Base-by-base conservation (phyloP, 2,888 invertebrate species). In the Atethmia centrago region DNA sequence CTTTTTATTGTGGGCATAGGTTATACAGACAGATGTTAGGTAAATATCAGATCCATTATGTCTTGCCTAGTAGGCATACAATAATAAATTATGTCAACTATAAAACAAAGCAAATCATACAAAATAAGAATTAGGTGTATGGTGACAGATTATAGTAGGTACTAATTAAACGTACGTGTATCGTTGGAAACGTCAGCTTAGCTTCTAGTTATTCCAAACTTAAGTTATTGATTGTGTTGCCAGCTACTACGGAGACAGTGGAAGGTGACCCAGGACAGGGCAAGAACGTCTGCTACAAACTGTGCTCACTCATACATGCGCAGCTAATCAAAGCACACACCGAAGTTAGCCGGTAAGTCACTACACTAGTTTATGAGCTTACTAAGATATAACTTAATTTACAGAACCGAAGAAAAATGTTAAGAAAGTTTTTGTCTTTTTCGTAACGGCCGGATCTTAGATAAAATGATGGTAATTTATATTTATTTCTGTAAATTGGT, bases 281-380 rank as follows among this genome's bases (percentile, higher is more conserved):
- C 0, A 93, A 96, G 62, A 97, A 97, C 88, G 97, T 97, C 12
- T 98, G 98, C 92, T 97, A 98, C 76, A 98, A 98, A 88, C 96
- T 98, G 19, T 98, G 98, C 91, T 97, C 98, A 1, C 97, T 98
- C 82, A 97, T 98, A 68, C 98, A 98, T 93, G 97, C 97, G 56
- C 98, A 98, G 86, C 96, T 99, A 84, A 97, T 98, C 68, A 97
- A 98, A 85, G 98, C 98, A 5, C 98, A 98, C 88, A 97, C 98
- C 0, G 98, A 98, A 94, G 97, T 98, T 69, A 97, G 97, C 84
- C 97, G 97, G 93, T 97, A 96, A 82, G 94, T 90, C n/a, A 55
- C 19, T 9, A 31, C 45, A 47, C 14, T 28, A n/a, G 4, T 36
- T 36, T 0, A 12, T 0, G 14, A 31, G 51, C 36, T 49, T 5